Evolutionary conservation across 2,888 invertebrate species (phyloP), one percentile per base, ranked within the genome.

Genomic region (Caenorhabditis panamensis): DNA sequence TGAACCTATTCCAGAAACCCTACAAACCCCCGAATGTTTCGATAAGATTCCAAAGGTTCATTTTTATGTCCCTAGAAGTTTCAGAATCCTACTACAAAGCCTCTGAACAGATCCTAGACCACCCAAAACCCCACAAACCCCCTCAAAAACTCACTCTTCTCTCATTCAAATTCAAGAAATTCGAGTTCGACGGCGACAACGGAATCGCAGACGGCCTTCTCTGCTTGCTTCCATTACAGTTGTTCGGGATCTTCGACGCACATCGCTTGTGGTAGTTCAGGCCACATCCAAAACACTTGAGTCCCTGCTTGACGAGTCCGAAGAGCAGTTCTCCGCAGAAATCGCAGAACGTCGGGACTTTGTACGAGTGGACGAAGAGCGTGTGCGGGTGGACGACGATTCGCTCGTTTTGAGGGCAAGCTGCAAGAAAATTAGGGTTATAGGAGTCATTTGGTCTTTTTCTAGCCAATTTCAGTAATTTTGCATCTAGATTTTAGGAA

Each of bases 251-350:
- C 93, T 97, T 97, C 84, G 96, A 95, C 58, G 93, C 93, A 91
- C 93, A 99, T 62, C 98, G 94, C 92, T 99, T 99, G 93, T 99
- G 99, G 93, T 96, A 99, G 93, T 97, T 98, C 91, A 96, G 94
- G 16, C 96, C 95, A 93, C 98, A 99, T 86, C 97, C 97, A 94
- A 98, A 97, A 92, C 99, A 99, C 93, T 99, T 98, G 88, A 99
- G 94, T 83, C 99, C 99, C 93, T 99, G 99, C 72, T 97, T 94
- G 83, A 98, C 97, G 85, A 99, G 94, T 3, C 99, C 99, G 93
- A 98, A 98, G 37, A 99, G 94, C 96, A 99, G 97, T 93, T 98
- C 98, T 44, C 98, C 98, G 92, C 99, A 99, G 93, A 97, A 97
- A 93, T 99, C 98, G 93, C 98, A 99, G 93, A 99, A 99, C 83